Conservation (phyloP, 2,888 invertebrate species). For the Tetanocera ferruginea region DNA sequence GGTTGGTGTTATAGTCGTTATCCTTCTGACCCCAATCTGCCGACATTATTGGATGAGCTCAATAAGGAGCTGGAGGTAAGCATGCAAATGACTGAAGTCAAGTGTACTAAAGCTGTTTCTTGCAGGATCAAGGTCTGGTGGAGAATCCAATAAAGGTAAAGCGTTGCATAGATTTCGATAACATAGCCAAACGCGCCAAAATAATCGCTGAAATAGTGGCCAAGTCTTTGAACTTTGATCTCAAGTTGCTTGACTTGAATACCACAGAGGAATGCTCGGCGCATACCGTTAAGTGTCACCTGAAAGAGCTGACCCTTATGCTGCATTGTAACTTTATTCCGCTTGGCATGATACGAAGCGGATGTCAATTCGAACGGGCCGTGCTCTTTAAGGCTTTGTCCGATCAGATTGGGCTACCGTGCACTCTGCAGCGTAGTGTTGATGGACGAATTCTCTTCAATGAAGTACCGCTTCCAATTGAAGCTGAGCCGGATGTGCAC, state of each 20-base stretch:
- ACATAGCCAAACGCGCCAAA: constrained; percentile 60
- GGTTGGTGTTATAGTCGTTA: constrained; percentile 61
- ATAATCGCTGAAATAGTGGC: constrained; percentile 72
- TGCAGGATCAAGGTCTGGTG: constrained; percentile 54
- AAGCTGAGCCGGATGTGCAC: constrained; percentile 56
- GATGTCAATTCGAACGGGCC: constrained; percentile 75
- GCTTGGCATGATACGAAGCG: constrained; percentile 73
- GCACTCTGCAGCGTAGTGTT: constrained; percentile 73
- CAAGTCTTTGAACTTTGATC: constrained; percentile 50
- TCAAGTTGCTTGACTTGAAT: constrained; percentile 58
- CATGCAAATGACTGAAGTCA: background rate
- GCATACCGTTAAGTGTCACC: constrained; percentile 68
- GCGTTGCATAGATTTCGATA: constrained; percentile 61
- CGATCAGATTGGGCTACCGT: constrained; percentile 76
- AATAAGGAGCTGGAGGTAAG: constrained; percentile 54
- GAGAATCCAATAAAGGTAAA: constrained; percentile 53
- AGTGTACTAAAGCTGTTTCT: too few species aligned
- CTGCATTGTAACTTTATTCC: constrained; percentile 72
- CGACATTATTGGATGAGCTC: constrained; percentile 53
- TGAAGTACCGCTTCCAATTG: constrained; percentile 74
- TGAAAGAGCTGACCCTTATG: constrained; percentile 70
- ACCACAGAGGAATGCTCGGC: constrained; percentile 71
- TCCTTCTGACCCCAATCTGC: constrained; percentile 57
- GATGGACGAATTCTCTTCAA: constrained; percentile 74
- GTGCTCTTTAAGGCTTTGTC: constrained; percentile 77